These are phyloP conservation scores for Elysia crispata DNA, from an alignment of 2,888 invertebrate species.

Conservation along the genomic window DNA sequence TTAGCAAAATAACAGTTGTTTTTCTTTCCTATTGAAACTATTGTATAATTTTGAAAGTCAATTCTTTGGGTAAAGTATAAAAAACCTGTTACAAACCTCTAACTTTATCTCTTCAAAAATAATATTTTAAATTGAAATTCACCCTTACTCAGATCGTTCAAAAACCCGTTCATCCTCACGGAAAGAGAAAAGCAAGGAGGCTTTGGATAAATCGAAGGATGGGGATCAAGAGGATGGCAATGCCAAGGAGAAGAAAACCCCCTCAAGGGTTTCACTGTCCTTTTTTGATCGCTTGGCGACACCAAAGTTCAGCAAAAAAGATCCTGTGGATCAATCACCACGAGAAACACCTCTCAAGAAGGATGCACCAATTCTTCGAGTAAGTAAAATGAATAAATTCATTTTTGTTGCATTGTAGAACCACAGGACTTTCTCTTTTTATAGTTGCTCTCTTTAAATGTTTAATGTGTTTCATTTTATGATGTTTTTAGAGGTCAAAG, in stretches of 20 bases:
- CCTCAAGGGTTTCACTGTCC: conserved; percentile 42
- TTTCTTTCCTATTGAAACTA: no score
- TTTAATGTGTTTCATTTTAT: no score
- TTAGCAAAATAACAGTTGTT: no score
- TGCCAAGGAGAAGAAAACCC: conserved; percentile 45
- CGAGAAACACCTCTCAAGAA: conserved; percentile 42
- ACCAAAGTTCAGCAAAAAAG: conserved; percentile 48
- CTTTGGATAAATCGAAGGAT: conserved; percentile 49
- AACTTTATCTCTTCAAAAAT: no score
- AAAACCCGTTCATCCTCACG: conserved; percentile 42
- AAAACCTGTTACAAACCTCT: no score
- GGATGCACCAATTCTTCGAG: conserved; percentile 48
- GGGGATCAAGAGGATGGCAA: conserved; percentile 53
- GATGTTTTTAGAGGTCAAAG: no score
- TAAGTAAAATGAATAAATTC: conserved; percentile 21
- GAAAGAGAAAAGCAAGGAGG: conserved; percentile 40
- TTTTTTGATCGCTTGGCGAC: conserved; percentile 50
- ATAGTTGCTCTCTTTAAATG: no score
- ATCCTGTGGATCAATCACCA: conserved; percentile 9
- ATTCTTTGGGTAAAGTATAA: no score
- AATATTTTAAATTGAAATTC: no score
- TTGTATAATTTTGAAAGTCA: no score
- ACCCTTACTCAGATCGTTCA: conserved; percentile 41
- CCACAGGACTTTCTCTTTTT: no score
- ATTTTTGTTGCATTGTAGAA: no score